These are phyloP conservation scores for Sylvicola cinctus DNA, from an alignment of 2,888 invertebrate species.

Conservation along the genomic window DNA sequence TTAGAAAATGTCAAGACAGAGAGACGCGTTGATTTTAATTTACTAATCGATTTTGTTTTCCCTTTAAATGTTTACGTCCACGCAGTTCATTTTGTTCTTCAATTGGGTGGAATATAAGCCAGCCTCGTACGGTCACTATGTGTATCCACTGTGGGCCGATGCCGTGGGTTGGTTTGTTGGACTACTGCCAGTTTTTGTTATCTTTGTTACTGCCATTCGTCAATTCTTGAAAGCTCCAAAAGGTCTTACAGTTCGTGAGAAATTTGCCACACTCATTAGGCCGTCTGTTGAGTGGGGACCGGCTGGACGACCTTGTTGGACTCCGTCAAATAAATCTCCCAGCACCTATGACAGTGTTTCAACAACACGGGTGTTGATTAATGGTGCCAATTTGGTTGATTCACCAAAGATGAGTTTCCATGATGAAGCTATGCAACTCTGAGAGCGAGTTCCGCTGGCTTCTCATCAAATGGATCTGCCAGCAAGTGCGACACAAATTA, in stretches of 20 bases:
- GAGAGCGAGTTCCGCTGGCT: constrained; percentile 32
- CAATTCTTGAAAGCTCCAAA: constrained; percentile 35
- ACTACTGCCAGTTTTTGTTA: constrained; percentile 47
- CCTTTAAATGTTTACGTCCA: constrained; percentile 6
- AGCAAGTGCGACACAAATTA: constrained; percentile 17
- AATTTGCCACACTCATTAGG: constrained; percentile 37
- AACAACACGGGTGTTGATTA: constrained; percentile 20
- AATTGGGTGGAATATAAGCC: constrained; percentile 64
- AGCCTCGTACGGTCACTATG: constrained; percentile 47
- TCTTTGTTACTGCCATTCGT: constrained; percentile 35
- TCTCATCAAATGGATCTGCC: constrained; percentile 21
- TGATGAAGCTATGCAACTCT: constrained; percentile 23
- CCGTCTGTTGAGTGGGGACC: constrained; percentile 57
- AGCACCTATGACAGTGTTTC: constrained; percentile 27
- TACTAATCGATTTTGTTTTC: neutral
- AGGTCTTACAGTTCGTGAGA: constrained; percentile 32
- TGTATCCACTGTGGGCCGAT: constrained; percentile 65
- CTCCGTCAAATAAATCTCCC: constrained; percentile 17
- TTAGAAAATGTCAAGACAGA: constrained; percentile 14
- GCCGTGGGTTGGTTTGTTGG: constrained; percentile 56
- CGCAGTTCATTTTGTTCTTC: constrained; percentile 51
- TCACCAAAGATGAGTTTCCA: constrained; percentile 10
- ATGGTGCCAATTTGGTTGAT: neutral
- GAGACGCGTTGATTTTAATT: neutral
- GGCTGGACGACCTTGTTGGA: constrained; percentile 22